Evolutionary conservation across 2,797 vertebrate genomes (phyloP), one percentile per base, ranked within the genome.

Genomic region (Hozukius guyotensis): DNA sequence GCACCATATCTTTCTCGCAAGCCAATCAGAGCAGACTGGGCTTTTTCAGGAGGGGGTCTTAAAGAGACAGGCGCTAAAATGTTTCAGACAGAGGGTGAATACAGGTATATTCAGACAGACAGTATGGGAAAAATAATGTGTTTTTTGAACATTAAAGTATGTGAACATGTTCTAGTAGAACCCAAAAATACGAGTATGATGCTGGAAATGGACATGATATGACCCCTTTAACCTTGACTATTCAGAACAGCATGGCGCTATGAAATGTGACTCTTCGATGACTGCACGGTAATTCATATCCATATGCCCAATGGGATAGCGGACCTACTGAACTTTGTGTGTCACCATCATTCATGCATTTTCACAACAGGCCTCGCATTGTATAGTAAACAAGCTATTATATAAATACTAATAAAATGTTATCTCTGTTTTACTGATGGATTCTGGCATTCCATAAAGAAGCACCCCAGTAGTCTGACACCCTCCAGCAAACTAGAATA

Each of bases 311-410:
- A 8, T 27, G 63, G 60, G 71, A 76, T 32, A 53, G 64, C 36
- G 34, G 53, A 22, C 63, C 42, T 24, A n/a, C 38, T 75, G 32
- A 77, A 85, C 77, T 49, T 61, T 56, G 34, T 57, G n/a, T 80
- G 60, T 57, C 29, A 36, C 56, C 59, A n/a, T 75, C 59, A 57
- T 66, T 76, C 57, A 46, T 46, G 27, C 36, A 59, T 68, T 78
- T 80, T 77, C 66, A 62, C 38, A 88, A 78, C 79, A 77, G 74
- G 56, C 64, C 57, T 61, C 11, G 34, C 71, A 80, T 76, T 81
- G 65, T 83, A 56, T 70, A 63, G 78, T 80, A 86, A 84, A 86
- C 32, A 81, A 56, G 25, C 67, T 62, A 59, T 90, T 80, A 86
- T 74, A 72, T 68, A 81, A 81, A 72, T 63, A 42, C 8, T 52